Evolutionary conservation across 2,113 vertebrate species (phyloP), one percentile per base, ranked within the genome.

Genomic region (Notothenia rossii): DNA sequence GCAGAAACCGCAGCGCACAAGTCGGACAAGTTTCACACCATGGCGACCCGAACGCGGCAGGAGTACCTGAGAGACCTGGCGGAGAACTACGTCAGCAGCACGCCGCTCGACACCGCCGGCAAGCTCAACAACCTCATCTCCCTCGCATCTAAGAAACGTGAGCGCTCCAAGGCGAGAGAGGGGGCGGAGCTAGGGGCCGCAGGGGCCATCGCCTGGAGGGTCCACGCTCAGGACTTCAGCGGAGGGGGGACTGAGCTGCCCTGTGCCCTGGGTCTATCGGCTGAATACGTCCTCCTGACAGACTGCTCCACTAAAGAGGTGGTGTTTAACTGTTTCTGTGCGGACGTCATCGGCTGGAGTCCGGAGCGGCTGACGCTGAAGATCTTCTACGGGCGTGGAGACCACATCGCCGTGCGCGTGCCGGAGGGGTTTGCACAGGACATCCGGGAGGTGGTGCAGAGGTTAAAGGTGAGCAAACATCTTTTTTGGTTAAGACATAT

Each of bases 91-190:
- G 86, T 96, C 86, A 96, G 96, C 93, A 94, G 84, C 93, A 97
- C 97, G 0, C 96, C 96, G 0, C 83, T 99, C 0, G 98, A 99
- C 78, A 95, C 96, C 0, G 89, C 91, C 0, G 97, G 96, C 5
- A 99, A 98, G 36, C 97, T 98, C 46, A 96, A 96, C 96, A 96
- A 95, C 96, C 94, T 96, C 80, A 98, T 99, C 86, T 97, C 97
- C 0, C 85, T 99, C 36, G 94, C 96, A 0, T 96, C 97, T n/a
- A 99, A 99, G 50, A 97, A 96, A 74, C 96, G 96, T 1, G 98
- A 99, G 77, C 96, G 97, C 45, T 93, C 86, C 0, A 96, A 95
- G 50, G 96, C 97, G 0, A 93, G 97, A 2, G 90, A 89, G 0
- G 95, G 93, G 0, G 97, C 97, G 0, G 98, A 99, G 91, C 88